Evolutionary conservation across 2,888 invertebrate genomes (phyloP).

Genomic region (Smittia sp.): DNA sequence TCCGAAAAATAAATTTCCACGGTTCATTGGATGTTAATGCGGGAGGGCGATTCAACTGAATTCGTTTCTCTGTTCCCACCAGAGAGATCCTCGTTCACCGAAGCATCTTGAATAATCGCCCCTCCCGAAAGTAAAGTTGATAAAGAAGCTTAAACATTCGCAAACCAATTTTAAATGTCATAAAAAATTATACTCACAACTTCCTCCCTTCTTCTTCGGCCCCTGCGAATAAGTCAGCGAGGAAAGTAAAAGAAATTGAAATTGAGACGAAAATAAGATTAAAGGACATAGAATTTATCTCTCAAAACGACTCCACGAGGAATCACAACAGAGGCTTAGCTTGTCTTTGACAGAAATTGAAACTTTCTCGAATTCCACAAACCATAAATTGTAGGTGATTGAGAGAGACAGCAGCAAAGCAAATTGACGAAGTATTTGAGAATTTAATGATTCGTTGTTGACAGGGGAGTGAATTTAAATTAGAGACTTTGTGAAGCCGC

Average conservation of each 20-base stretch:
- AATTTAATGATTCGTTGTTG: too few relatives aligned
- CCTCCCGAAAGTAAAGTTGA: slow-evolving; percentile 10
- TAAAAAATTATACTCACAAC: slow-evolving; percentile 44
- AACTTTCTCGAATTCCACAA: slow-evolving; percentile 20
- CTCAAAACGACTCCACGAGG: background rate
- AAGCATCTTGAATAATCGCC: slow-evolving; percentile 26
- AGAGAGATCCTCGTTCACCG: slow-evolving; percentile 19
- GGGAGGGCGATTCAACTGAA: slow-evolving; percentile 35
- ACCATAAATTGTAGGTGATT: background rate
- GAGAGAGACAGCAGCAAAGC: background rate
- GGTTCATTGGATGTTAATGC: slow-evolving; percentile 40
- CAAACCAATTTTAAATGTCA: slow-evolving; percentile 34
- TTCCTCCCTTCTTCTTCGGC: slow-evolving; percentile 47
- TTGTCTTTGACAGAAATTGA: background rate
- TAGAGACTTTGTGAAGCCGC: too few relatives aligned
- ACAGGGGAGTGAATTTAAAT: too few relatives aligned
- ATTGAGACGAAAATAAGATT: slow-evolving; percentile 19
- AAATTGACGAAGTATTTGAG: background rate
- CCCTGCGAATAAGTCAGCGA: slow-evolving; percentile 34
- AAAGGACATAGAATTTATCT: slow-evolving; percentile 31
- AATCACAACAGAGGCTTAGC: slow-evolving; percentile 24
- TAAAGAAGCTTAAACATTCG: slow-evolving; percentile 36
- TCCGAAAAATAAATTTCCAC: slow-evolving; percentile 23
- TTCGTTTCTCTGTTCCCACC: background rate
- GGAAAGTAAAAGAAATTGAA: background rate